Conservation (phyloP, 2,113 vertebrate species). For the Todiramphus saurophagus region DNA sequence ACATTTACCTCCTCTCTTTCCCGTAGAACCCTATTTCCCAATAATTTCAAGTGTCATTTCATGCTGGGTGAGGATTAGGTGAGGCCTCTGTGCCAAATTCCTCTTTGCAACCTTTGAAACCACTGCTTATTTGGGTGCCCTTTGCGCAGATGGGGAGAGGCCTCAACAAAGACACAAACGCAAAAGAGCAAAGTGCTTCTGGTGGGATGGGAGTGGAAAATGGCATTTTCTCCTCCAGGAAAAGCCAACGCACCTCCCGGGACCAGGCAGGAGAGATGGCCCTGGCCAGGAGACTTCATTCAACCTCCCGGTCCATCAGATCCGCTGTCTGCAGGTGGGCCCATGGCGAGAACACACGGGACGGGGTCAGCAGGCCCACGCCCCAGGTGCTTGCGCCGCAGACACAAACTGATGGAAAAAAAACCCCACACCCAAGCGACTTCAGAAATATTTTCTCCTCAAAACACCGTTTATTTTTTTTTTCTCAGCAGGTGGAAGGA, state of each 20-base stretch:
- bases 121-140: not conserved
- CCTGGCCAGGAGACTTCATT: not conserved
- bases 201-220: not conserved
- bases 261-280: not conserved
- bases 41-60: not conserved
- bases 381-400: rapidly evolving
- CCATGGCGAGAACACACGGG: not conserved
- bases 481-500: rapidly evolving
- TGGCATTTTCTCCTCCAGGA: not conserved
- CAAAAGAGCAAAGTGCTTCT: rapidly evolving
- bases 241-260: not conserved
- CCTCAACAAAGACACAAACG: rapidly evolving
- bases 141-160: not conserved
- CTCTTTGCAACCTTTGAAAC: not conserved
- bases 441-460: not conserved
- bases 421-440: rapidly evolving
- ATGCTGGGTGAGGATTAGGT: not conserved
- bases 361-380: rapidly evolving
- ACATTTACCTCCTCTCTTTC: not conserved
- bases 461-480: rapidly evolving
- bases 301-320: rapidly evolving
- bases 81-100: not conserved
- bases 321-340: rapidly evolving
- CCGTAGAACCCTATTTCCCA: not conserved
- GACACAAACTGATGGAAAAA: rapidly evolving